Evolutionary conservation across 2,113 vertebrate species (phyloP), one percentile per base, ranked within the genome.

Genomic region (Pungitius pungitius): DNA sequence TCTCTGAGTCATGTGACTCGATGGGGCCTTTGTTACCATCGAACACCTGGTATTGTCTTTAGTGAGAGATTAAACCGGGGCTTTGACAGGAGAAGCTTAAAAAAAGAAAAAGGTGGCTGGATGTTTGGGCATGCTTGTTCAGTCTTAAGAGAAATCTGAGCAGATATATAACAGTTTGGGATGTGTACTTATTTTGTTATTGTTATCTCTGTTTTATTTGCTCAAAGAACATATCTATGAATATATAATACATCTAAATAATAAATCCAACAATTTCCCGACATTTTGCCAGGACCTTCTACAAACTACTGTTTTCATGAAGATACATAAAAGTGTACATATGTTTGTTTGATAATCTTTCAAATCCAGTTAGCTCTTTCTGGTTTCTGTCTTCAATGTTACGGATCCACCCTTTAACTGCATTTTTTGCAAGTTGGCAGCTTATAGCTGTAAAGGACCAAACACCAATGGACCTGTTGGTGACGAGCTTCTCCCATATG

Each of bases 31-130:
- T 90, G 88, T 91, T 88, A 80, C 88, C 85, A 71, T 62, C 20
- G 72, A 80, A 85, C 88, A 92, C 90, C 92, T 93, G 92, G 78
- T 75, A 76, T 90, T 90, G 89, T 90, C 86, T 93, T 78, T 73
- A 84, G 75, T 63, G 69, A 65, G 80, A 90, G 83, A 89, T 90
- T 80, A 87, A 81, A 85, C 73, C 17, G 3, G 42, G 24, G 68
- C 68, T 79, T 88, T 84, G 77, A 82, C 76, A 83, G 81, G 75
- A 72, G 65, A 84, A 78, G 56, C 78, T n/a, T 13, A 49, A 82
- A 77, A 73, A 70, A 72, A 33, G 75, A 60, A 64, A 43, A 55
- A 81, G 69, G 70, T 72, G 78, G 63, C 80, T 85, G 86, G 88
- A 92, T 86, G 87, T 92, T 91, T 86, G 69, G 69, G 51, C 14